Percentiles rank a stretch among this genome's conserved stretches.
Evolutionary conservation across 1,140 invertebrate species (phyloP).

Genomic region (Lasioglossum baleicum): DNA sequence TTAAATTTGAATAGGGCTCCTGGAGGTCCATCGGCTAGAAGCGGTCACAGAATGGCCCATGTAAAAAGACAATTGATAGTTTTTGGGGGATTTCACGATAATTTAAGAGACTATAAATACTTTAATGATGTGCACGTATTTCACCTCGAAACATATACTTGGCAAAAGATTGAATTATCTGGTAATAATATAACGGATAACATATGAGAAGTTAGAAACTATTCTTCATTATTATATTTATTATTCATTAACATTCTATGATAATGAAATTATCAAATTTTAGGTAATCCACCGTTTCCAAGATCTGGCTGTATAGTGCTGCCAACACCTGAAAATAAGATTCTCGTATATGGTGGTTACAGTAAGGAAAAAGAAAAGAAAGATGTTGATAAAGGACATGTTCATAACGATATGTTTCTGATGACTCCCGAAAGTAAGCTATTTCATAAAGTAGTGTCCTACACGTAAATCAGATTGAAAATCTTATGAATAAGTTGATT

Average conservation of each 20-base stretch:
- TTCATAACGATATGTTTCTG: slow-evolving; percentile 91
- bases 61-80: slow-evolving; percentile 90
- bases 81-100: slow-evolving; percentile 96
- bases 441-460: not conserved
- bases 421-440: slow-evolving; percentile 85
- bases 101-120: slow-evolving; percentile 92
- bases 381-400: slow-evolving; percentile 89
- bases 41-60: slow-evolving; percentile 93
- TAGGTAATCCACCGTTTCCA: slow-evolving; percentile 83
- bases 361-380: slow-evolving; percentile 89
- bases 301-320: slow-evolving; percentile 86
- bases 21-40: slow-evolving; percentile 90
- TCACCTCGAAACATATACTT: slow-evolving; percentile 89
- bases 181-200: slow-evolving; percentile 76
- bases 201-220: not conserved
- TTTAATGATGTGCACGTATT: slow-evolving; percentile 94
- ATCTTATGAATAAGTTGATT: slow-evolving; percentile 39
- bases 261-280: slow-evolving; percentile 27
- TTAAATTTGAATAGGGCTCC: slow-evolving; percentile 79
- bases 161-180: slow-evolving; percentile 87
- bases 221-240: too few relatives aligned
- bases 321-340: slow-evolving; percentile 73
- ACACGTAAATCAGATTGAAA: not conserved
- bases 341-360: slow-evolving; percentile 94
- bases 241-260: too few relatives aligned